Evolutionary conservation across 2,113 vertebrate species (phyloP).

Genomic region (Boleophthalmus pectinirostris): DNA sequence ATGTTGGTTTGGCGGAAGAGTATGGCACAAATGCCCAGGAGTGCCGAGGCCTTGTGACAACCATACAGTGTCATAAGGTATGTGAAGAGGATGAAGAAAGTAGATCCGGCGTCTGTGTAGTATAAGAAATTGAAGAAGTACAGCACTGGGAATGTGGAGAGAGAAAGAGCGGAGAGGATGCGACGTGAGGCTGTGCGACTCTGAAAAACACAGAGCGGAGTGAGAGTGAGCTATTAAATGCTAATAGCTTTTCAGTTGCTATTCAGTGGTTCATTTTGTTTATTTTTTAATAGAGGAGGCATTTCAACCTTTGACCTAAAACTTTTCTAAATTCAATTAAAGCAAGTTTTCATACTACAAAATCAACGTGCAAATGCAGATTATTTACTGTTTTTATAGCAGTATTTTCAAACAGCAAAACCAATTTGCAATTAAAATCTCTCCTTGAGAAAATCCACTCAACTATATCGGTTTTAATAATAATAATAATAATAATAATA

Average conservation of each 20-base stretch:
- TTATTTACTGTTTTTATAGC: too few species aligned
- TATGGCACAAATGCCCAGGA: conserved; percentile 88
- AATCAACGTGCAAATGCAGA: too few species aligned
- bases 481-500: too few species aligned
- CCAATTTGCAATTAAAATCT: too few species aligned
- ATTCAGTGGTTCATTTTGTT: too few species aligned
- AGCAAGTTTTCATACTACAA: too few species aligned
- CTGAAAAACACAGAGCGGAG: conserved; percentile 60
- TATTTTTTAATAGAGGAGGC: too few species aligned
- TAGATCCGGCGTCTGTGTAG: conserved; percentile 93
- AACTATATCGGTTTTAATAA: too few species aligned
- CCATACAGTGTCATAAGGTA: conserved; percentile 96
- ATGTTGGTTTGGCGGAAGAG: conserved; percentile 97
- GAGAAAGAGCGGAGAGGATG: conserved; percentile 83
- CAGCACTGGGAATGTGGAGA: conserved; percentile 90
- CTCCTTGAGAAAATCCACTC: too few species aligned
- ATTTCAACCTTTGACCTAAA: too few species aligned
- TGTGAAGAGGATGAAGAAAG: conserved; percentile 93
- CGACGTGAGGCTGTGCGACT: conserved; percentile 80
- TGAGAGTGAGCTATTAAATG: neutral
- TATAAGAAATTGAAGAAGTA: conserved; percentile 99
- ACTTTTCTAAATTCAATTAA: too few species aligned
- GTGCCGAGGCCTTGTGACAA: conserved; percentile 88
- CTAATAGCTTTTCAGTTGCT: neutral
- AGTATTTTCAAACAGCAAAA: too few species aligned